Base-by-base conservation (phyloP, 2,113 vertebrate species). In the Cranoglanis bouderius region DNA sequence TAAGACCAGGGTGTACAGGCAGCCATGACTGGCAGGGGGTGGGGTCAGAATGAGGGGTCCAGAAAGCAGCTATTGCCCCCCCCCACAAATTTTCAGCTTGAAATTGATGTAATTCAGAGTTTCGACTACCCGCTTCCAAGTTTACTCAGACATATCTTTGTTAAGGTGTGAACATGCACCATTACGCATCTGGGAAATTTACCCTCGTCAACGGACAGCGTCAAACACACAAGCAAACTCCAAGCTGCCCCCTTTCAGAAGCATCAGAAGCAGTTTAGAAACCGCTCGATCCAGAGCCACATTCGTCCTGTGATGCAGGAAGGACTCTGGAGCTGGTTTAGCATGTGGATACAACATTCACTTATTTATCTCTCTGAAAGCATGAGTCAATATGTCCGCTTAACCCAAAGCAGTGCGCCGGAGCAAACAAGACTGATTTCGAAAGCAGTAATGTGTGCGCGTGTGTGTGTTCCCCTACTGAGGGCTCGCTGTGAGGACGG, bases 401-500 rank as follows among this genome's bases (percentile, higher is more conserved):
- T 87, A 46, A 61, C 40, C 85, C 49, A 57, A 49, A 16, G 26
- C 75, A n/a, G 75, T 14, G 35, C 19, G 70, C 18, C 38, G 10
- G 82, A 26, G 35, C 40, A 63, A 40, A 83, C 55, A 61, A 83
- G 81, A 14, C 55, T 21, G 46, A n/a, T 51, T 65, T 85, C n/a
- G 14, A 49, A 49, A 32, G 13, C 82, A 57, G n/a, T 32, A 81
- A 49, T 88, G 80, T 46, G 51, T 29, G 67, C 6, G 67, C 0
- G 38, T 49, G 19, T 21, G 61, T 51, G 57, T 46, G 63, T 24
- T n/a, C 49, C 18, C 49, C 51, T 32, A 74, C 19, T 24, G n/a
- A 85, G 19, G 81, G 80, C 32, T 55, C 77, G 86, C 49, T 78
- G 86, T 89, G 88, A 89, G 77, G 82, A 90, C 91, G 87, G 82